A percentile compares a stretch with the other conserved stretches of the same genome.
Conservation (phyloP, 2,113 vertebrate genomes). For the Lagopus leucura region DNA sequence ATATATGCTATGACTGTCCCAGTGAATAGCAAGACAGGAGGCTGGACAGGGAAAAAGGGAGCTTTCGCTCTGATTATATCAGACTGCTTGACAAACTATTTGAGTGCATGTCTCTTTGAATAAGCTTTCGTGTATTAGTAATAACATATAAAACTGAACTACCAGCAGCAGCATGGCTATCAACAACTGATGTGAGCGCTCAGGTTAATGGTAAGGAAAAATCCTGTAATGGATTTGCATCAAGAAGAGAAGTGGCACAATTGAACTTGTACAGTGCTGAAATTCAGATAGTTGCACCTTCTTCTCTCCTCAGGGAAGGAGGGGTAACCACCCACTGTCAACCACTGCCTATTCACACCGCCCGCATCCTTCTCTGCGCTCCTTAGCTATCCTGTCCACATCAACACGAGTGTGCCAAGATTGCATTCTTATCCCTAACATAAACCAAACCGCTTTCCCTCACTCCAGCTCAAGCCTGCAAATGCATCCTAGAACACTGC, state of each 20-base stretch:
- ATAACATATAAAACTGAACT: not conserved
- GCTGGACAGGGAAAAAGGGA: not conserved
- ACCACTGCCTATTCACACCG: not conserved
- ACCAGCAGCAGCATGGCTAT: not conserved
- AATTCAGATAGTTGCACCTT: not conserved
- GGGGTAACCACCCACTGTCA: not conserved
- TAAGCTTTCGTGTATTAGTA: not conserved
- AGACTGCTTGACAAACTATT: not conserved
- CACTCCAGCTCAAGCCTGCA: not conserved
- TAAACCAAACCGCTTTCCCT: not conserved
- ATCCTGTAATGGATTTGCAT: not conserved
- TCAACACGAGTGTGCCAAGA: fast-evolving
- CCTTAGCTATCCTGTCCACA: not conserved
- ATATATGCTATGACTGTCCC: not conserved
- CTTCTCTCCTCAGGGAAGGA: not conserved
- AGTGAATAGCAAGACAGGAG: not conserved
- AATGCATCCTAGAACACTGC: not conserved
- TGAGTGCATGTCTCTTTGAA: not conserved
- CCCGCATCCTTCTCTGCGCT: not conserved
- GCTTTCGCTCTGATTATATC: not conserved
- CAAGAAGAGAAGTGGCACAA: not conserved
- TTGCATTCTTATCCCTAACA: not conserved
- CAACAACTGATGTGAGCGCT: not conserved
- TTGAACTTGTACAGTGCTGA: not conserved
- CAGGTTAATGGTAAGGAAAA: not conserved